Conservation (phyloP, 1,140 invertebrate species). For the Chrysomallon squamiferum region DNA sequence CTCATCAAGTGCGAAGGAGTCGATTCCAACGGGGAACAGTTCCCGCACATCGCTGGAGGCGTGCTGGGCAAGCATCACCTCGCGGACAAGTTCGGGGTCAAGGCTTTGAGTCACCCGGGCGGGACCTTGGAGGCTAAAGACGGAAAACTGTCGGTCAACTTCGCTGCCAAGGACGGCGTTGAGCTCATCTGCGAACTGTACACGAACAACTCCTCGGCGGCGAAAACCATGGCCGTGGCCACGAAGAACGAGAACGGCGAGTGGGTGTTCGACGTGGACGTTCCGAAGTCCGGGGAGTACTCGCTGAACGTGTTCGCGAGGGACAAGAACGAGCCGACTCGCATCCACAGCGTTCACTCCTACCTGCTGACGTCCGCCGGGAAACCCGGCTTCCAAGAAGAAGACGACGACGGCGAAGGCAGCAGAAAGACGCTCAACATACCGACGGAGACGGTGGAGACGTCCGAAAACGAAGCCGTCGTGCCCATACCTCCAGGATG, state of each 20-base stretch:
- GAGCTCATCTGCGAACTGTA: constrained; percentile 54
- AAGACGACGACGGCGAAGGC: constrained; percentile 4
- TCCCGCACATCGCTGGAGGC: constrained; percentile 52
- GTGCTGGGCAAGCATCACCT: constrained; percentile 40
- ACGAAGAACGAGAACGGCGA: constrained; percentile 34
- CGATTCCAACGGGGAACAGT: constrained; percentile 34
- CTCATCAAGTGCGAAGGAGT: constrained; percentile 43
- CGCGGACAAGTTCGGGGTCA: constrained; percentile 40
- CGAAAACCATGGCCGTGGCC: constrained; percentile 32
- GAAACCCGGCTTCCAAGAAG: constrained; percentile 16
- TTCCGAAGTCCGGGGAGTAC: constrained; percentile 53
- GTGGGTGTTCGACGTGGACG: constrained; percentile 51
- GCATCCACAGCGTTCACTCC: constrained; percentile 53
- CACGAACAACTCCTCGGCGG: constrained; percentile 42
- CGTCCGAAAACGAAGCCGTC: constrained; percentile 44
- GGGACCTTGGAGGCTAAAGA: constrained; percentile 33
- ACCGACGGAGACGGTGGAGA: constrained; percentile 49
- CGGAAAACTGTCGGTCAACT: constrained; percentile 36
- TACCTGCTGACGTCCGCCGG: constrained; percentile 54
- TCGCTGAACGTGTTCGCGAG: constrained; percentile 55
- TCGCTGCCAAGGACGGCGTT: constrained; percentile 39
- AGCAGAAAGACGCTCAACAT: constrained; percentile 18
- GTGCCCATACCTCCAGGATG: constrained; percentile 44
- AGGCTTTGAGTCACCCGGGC: constrained; percentile 39
- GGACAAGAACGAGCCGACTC: constrained; percentile 32